These are phyloP conservation scores for Cerastoderma edule DNA, from an alignment of 2,888 invertebrate genomes.

Conservation along the genomic window DNA sequence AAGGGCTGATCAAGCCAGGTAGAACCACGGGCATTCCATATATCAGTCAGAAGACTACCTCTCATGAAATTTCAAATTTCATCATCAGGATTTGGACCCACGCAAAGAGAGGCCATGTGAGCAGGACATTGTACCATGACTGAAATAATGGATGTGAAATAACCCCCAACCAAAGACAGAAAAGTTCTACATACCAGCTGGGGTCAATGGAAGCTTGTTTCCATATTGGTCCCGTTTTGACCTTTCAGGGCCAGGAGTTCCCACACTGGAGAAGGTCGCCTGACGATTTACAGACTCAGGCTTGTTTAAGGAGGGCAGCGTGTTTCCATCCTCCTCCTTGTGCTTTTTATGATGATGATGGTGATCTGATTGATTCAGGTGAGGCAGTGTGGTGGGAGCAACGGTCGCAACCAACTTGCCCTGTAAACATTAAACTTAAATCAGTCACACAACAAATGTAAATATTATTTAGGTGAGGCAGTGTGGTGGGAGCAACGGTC, in stretches of 20 bases:
- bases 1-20: too few relatives aligned
- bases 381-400: constrained; percentile 74
- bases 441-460: too few relatives aligned
- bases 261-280: constrained; percentile 64
- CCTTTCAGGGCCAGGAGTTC: constrained; percentile 67
- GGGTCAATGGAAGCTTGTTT: constrained; percentile 86
- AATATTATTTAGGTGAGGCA: constrained; percentile 76
- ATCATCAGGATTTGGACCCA: too few relatives aligned
- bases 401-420: constrained; percentile 74
- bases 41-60: too few relatives aligned
- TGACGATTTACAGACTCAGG: constrained; percentile 63
- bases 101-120: too few relatives aligned
- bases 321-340: constrained; percentile 65
- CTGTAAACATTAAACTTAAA: too few relatives aligned
- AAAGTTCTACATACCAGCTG: constrained; percentile 86
- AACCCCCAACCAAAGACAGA: too few relatives aligned
- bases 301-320: constrained; percentile 72
- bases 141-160: too few relatives aligned
- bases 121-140: too few relatives aligned
- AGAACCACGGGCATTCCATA: too few relatives aligned
- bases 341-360: constrained; percentile 66
- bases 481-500: constrained; percentile 69
- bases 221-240: constrained; percentile 83
- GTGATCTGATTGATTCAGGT: constrained; percentile 68
- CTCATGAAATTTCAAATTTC: too few relatives aligned